Base-by-base conservation (phyloP, 2,888 invertebrate species). In the Spodoptera picta region DNA sequence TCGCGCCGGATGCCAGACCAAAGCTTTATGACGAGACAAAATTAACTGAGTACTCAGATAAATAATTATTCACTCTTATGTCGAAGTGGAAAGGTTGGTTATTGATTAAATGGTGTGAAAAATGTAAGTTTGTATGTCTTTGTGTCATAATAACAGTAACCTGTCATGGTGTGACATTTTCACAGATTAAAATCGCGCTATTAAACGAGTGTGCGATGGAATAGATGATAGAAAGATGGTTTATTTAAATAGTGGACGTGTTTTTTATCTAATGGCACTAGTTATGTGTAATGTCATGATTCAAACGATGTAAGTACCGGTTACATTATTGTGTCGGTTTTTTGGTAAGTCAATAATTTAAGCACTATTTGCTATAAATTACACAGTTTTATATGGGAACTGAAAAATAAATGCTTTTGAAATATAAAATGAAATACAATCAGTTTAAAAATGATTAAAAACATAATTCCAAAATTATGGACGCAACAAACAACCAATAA, bases 121-220 rank as follows among this genome's bases (percentile, higher is more conserved):
- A 60, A 43, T 10, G 11, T 61, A 50, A 56, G 41, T 60, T 74
- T 67, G 73, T 82, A 72, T 75, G 83, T 83, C 66, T 79, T 84
- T 85, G 83, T 87, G 85, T 88, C 87, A 88, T 91, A 91, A 91
- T 91, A 91, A 92, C 90, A 90, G 92, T 90, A 87, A 92, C 88
- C 90, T 92, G 93, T 92, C 93, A 92, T 87, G 89, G 89, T 92
- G 92, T 91, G 90, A 92, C 92, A 91, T 87, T 88, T 91, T 90
- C 82, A 83, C 79, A 90, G 91, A 92, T 92, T 84, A 83, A 83
- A 83, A 92, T 91, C 91, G 76, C 82, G 84, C 87, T 88, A 91
- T 92, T 92, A 91, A 89, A 90, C 85, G 85, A 79, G 83, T 82
- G 86, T 86, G 85, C 81, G 92, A 92, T 91, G 88, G 86, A 83